Percentiles rank a stretch among this genome's conserved stretches.
Evolutionary conservation across 1,140 invertebrate species (phyloP).

Genomic region (Rhizoglyphus robini): DNA sequence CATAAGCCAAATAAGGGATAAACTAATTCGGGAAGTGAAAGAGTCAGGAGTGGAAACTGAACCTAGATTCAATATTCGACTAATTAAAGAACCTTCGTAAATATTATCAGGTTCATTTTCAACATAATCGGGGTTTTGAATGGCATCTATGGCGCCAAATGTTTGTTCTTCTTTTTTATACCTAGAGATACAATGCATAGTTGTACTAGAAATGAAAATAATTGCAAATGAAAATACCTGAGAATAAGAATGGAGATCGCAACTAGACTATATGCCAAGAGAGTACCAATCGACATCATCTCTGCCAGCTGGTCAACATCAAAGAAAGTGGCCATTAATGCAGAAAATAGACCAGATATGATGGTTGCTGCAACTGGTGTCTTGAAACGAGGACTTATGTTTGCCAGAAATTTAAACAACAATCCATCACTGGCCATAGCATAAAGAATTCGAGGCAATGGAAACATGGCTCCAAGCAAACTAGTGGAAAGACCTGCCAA

Average conservation of each 20-base stretch:
- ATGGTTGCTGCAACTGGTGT: conserved; percentile 70
- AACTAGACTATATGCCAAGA: neutral
- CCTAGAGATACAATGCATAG: neutral
- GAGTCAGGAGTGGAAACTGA: neutral
- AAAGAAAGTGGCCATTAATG: conserved; percentile 69
- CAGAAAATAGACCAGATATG: conserved; percentile 54
- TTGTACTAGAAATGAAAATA: conserved; percentile 58
- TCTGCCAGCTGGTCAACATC: conserved; percentile 73
- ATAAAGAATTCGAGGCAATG: conserved; percentile 83
- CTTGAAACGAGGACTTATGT: conserved; percentile 44
- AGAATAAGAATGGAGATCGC: neutral
- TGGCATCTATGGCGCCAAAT: neutral
- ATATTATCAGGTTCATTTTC: neutral
- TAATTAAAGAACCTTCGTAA: conserved; percentile 1
- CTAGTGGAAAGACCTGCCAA: conserved; percentile 57
- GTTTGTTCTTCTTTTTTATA: conserved; percentile 10
- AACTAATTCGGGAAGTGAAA: neutral
- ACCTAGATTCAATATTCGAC: neutral
- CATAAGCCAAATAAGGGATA: neutral
- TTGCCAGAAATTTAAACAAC: conserved; percentile 52
- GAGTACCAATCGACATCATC: conserved; percentile 87
- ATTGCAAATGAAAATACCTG: conserved; percentile 55
- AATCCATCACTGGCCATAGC: conserved; percentile 87
- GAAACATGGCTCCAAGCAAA: conserved; percentile 91
- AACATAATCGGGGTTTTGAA: neutral